These are phyloP conservation scores for Deilephila elpenor DNA, from an alignment of 2,888 invertebrate genomes.

Conservation along the genomic window DNA sequence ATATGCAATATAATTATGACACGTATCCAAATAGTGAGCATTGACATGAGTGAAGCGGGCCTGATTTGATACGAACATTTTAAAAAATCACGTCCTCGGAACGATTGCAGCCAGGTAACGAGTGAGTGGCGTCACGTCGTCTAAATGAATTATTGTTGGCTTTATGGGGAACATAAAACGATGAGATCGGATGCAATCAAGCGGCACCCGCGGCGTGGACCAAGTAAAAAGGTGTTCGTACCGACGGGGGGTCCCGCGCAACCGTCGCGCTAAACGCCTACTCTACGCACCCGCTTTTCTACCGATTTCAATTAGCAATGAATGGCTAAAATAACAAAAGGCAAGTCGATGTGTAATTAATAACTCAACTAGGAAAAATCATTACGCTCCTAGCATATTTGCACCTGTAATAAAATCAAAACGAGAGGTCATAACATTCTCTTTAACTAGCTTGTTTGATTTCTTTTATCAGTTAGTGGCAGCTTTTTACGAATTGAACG, in stretches of 20 bases:
- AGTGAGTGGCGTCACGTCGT: conserved; percentile 83
- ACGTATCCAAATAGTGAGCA: conserved; percentile 6
- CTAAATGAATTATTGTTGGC: conserved; percentile 85
- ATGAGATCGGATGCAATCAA: conserved; percentile 84
- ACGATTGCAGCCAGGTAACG: conserved; percentile 77
- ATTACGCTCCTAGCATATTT: not conserved
- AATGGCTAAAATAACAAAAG: conserved; percentile 71
- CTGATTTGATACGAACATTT: conserved; percentile 43
- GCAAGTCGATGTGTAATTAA: conserved; percentile 56
- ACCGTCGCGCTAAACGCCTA: conserved; percentile 76
- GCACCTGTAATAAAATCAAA: not conserved
- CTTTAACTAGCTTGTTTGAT: conserved; percentile 40
- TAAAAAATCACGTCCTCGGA: conserved; percentile 61
- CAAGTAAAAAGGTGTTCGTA: conserved; percentile 80
- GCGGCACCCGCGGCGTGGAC: conserved; percentile 79
- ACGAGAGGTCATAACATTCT: not conserved
- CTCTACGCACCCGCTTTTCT: conserved; percentile 69
- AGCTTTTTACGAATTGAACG: conserved; percentile 26
- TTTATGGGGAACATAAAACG: conserved; percentile 83
- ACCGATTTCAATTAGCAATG: conserved; percentile 81
- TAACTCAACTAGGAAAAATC: conserved; percentile 48
- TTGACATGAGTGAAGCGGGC: conserved; percentile 47
- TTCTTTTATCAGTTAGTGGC: conserved; percentile 23
- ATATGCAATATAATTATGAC: conserved; percentile 1
- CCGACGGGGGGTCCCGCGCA: conserved; percentile 71